These are phyloP conservation scores for Porites divaricata DNA, from an alignment of 92 coral and sea anemone genomes.

Conservation along the genomic window DNA sequence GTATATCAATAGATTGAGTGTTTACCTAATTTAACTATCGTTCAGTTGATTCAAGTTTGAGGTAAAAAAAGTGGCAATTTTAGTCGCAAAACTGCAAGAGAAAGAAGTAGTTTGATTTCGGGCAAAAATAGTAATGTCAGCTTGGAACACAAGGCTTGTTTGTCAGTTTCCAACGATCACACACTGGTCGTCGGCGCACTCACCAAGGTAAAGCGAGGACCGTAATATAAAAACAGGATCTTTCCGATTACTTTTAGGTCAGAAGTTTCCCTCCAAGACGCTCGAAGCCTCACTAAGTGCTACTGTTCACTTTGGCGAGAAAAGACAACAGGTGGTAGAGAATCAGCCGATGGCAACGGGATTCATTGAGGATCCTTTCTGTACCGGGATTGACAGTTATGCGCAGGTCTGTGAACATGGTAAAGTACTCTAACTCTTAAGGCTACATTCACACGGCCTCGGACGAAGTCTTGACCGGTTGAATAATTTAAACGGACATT, in stretches of 20 bases:
- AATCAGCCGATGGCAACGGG: constrained; percentile 1
- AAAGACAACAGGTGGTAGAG: constrained; percentile 11
- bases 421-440: background rate
- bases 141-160: background rate
- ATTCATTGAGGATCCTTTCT: constrained; percentile 88
- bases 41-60: no score
- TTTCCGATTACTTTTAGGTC: constrained; percentile 54
- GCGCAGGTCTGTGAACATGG: constrained; percentile 70
- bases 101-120: background rate
- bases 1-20: no score
- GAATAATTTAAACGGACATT: no score
- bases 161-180: background rate
- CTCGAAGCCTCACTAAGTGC: constrained; percentile 75
- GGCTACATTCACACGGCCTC: no score
- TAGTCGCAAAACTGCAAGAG: background rate
- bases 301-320: constrained; percentile 81
- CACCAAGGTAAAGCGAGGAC: no score
- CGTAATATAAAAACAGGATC: background rate
- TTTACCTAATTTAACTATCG: no score
- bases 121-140: background rate
- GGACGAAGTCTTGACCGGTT: no score
- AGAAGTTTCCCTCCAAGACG: constrained; percentile 87
- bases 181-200: background rate
- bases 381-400: constrained; percentile 84
- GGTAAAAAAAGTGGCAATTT: no score